Base-by-base conservation (phyloP, 2,888 invertebrate species). In the Chirona hameri region DNA sequence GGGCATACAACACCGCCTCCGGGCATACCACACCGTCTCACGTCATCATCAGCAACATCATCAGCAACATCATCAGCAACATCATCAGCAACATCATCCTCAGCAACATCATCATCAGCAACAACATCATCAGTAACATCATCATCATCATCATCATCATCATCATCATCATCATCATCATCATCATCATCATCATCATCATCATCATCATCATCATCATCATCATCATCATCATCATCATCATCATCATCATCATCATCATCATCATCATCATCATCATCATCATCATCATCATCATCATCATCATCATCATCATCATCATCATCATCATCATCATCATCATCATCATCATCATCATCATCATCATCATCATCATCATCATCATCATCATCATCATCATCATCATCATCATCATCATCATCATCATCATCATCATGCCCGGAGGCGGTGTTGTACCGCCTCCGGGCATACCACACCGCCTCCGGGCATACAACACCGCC, bases 121-220 rank as follows among this genome's bases (percentile, higher is more conserved):
- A n/a, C n/a, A n/a, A n/a, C n/a, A n/a, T n/a, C n/a, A n/a, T n/a
- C n/a, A n/a, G n/a, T n/a, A n/a, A n/a, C n/a, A n/a, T n/a, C n/a
- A n/a, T n/a, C n/a, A n/a, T n/a, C n/a, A n/a, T n/a, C n/a, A n/a
- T n/a, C n/a, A n/a, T n/a, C n/a, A n/a, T n/a, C n/a, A n/a, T 65
- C n/a, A 65, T 65, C n/a, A 65, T 65, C n/a, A 65, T 65, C n/a
- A 65, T 65, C n/a, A 65, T 65, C n/a, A 65, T 65, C n/a, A 65
- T 65, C n/a, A 65, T 65, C n/a, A 65, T 65, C n/a, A 65, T 65
- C n/a, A 65, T 65, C n/a, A 65, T 65, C n/a, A 65, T 65, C n/a
- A 65, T 65, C n/a, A 65, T 65, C n/a, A 65, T 65, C n/a, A 65
- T 65, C n/a, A 65, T 65, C n/a, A 65, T 65, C n/a, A 65, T 65